Evolutionary conservation across 2,888 invertebrate genomes (phyloP), one percentile per base, ranked within the genome.

Genomic region (Ptychoptera contaminata): DNA sequence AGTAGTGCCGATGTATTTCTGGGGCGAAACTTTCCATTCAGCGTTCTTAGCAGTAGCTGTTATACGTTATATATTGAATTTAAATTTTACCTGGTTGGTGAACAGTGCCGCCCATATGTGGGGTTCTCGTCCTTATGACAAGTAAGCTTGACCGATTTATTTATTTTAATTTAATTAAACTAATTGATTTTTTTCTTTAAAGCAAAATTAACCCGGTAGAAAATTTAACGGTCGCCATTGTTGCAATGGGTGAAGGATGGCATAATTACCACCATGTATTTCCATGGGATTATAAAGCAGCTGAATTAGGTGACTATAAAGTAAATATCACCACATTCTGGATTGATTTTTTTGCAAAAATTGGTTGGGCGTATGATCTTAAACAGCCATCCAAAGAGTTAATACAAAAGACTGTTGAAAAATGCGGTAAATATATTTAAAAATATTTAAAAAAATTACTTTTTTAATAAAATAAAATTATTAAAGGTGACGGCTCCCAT

Each of bases 211-310:
- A 77, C 60, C 88, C 92, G 0, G 68, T 74, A 0, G 81, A 92
- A 65, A 90, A 85, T 59, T 69, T 72, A 51, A 65, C 70, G 1
- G 88, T 91, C 0, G 76, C 86, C 0, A 55, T 82, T 0, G 56
- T 79, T 16, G 77, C 85, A 0, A 69, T 84, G 65, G 88, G 88
- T 1, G 88, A 88, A 62, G 92, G 92, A 5, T 93, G 87, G 83
- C 92, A 92, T 68, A 92, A 92, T 67, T 92, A 87, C 63, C 92
- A 92, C 61, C 92, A 92, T 65, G 81, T 82, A 0, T 92, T 92
- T 64, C 91, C 91, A 0, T 87, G 86, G 81, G 92, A 92, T 63
- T 92, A 92, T 72, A 83, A 86, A 57, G 83, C 91, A 23, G 80
- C 87, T 7, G 92, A 93, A 61, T 68, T 86, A n/a, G 85, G 85